Conservation (phyloP, 2,797 vertebrate genomes). For the Sphaeramia orbicularis region DNA sequence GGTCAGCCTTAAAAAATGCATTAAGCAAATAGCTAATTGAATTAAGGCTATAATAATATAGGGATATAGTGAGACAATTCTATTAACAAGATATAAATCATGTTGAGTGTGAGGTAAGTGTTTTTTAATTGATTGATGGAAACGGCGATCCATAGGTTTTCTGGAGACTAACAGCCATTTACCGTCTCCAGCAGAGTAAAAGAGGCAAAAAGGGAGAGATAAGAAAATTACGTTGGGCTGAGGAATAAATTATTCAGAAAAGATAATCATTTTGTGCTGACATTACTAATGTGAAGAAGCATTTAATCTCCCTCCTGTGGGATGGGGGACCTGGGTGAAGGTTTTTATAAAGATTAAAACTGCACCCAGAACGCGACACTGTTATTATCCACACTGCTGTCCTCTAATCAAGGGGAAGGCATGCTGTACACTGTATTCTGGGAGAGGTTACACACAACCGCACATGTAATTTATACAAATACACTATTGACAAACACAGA, state of each 20-base stretch:
- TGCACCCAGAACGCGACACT: constrained; percentile 60
- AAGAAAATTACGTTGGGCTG: constrained; percentile 91
- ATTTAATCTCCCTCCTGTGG: constrained; percentile 93
- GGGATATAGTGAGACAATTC: constrained; percentile 99
- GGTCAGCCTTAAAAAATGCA: constrained; percentile 94
- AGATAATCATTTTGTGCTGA: constrained; percentile 99
- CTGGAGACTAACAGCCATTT: constrained; percentile 94
- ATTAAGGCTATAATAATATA: constrained; percentile 99
- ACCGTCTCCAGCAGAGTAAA: constrained; percentile 89
- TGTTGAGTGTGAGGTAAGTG: constrained; percentile 99
- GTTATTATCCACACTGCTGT: constrained; percentile 68
- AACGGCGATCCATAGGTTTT: constrained; percentile 92
- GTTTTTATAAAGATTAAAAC: constrained; percentile 88
- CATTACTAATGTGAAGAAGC: constrained; percentile 98
- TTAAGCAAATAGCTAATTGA: constrained; percentile 98
- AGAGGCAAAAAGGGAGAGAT: constrained; percentile 91
- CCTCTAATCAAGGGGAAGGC: constrained; percentile 67
- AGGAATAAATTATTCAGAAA: constrained; percentile 98
- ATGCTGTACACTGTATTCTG: constrained; percentile 40
- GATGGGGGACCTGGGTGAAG: constrained; percentile 75
- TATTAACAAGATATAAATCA: constrained; percentile 99
- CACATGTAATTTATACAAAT: background rate
- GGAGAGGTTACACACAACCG: background rate
- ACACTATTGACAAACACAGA: background rate
- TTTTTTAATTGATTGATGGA: constrained; percentile 99